phyloP scores from a whole-genome alignment of 2,888 invertebrate species.

The Polydrusus tereticollis region DNA sequence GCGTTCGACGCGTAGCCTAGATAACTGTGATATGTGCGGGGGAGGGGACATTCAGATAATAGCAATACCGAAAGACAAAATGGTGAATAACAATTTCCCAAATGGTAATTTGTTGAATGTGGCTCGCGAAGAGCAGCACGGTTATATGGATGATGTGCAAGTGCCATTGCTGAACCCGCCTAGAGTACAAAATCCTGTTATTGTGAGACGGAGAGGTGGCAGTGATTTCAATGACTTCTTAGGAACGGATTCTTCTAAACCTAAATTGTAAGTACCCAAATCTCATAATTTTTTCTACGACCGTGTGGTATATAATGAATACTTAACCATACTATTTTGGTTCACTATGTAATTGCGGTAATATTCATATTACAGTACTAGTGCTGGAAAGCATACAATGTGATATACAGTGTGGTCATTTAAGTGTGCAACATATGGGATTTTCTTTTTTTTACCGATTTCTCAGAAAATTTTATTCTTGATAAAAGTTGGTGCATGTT shows the following conservation, averaged over 20 bases:
- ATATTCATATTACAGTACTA: no score
- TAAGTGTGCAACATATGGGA: no score
- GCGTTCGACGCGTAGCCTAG: slow-evolving; percentile 66
- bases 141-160: slow-evolving; percentile 61
- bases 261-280: slow-evolving; percentile 48
- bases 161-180: slow-evolving; percentile 65
- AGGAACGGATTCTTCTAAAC: slow-evolving; percentile 60
- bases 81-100: slow-evolving; percentile 70
- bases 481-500: no score
- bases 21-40: slow-evolving; percentile 68
- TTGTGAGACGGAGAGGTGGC: slow-evolving; percentile 61
- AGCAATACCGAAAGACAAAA: slow-evolving; percentile 66
- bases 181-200: slow-evolving; percentile 56
- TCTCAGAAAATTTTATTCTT: no score
- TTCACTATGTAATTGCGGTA: no score
- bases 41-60: slow-evolving; percentile 65
- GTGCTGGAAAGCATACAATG: no score
- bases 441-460: no score
- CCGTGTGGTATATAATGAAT: no score
- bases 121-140: slow-evolving; percentile 57
- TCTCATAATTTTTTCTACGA: no score
- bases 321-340: no score
- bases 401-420: no score
- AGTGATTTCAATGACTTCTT: slow-evolving; percentile 63
- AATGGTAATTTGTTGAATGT: slow-evolving; percentile 69